Percentiles rank a stretch among this genome's conserved stretches.
phyloP scores from a whole-genome alignment of 2,113 vertebrate genomes.

The Etia nguti region DNA sequence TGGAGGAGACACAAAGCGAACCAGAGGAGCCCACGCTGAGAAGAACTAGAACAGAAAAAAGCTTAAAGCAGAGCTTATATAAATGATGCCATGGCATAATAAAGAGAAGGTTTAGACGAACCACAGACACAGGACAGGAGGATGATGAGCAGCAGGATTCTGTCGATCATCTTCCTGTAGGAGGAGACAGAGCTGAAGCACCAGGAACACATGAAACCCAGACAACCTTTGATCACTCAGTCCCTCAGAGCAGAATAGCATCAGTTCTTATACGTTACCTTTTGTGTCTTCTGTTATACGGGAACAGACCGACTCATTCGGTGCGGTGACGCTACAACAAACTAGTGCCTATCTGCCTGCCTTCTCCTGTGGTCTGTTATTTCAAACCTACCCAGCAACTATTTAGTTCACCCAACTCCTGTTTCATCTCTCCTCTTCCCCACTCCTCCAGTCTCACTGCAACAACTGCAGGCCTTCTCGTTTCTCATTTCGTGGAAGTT shows the following conservation, averaged over 20 bases:
- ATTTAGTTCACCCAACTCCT: neutral
- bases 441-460: neutral
- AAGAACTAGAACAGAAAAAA: neutral
- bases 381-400: neutral
- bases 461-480: neutral
- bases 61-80: too few species aligned
- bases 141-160: neutral
- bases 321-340: neutral
- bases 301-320: neutral
- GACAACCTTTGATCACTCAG: neutral
- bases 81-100: rapidly evolving
- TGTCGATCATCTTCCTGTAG: neutral
- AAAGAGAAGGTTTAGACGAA: neutral
- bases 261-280: neutral
- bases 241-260: neutral
- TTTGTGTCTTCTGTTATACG: neutral
- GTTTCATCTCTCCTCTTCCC: neutral
- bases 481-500: neutral
- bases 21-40: neutral
- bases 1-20: neutral
- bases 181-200: neutral
- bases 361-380: neutral
- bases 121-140: neutral
- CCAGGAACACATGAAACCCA: neutral
- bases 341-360: neutral